Conservation (phyloP, 2,797 vertebrate species). For the Oophaga sylvatica region DNA sequence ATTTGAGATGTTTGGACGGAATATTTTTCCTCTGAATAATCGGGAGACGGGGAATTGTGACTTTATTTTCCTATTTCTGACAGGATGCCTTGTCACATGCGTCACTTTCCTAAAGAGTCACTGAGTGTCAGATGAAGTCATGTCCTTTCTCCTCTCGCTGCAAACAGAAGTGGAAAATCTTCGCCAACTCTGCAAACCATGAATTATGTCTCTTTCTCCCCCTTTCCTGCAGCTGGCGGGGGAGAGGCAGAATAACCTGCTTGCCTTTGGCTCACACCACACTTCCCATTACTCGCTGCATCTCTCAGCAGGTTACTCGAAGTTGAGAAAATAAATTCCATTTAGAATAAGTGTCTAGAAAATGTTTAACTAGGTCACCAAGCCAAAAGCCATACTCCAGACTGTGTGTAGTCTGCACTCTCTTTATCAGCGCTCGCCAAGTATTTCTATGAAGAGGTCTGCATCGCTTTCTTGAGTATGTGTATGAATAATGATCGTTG, state of each 20-base stretch:
- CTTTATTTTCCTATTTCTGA: constrained; percentile 48
- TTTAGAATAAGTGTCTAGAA: constrained; percentile 14
- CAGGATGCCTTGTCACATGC: constrained; percentile 56
- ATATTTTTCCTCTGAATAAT: constrained; percentile 42
- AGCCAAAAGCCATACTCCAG: background rate
- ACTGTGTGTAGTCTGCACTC: background rate
- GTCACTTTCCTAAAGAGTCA: constrained; percentile 58
- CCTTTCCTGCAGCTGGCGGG: constrained; percentile 51
- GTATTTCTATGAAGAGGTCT: background rate
- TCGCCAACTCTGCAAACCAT: constrained; percentile 21
- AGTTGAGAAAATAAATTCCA: constrained; percentile 23
- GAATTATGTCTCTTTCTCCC: constrained; percentile 33
- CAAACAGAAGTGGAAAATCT: constrained; percentile 50
- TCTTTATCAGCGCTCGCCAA: background rate
- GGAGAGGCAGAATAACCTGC: constrained; percentile 4
- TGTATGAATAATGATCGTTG: constrained; percentile 5
- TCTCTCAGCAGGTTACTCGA: constrained; percentile 17
- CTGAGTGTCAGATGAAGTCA: constrained; percentile 55
- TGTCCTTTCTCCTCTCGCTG: constrained; percentile 43
- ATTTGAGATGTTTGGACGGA: constrained; percentile 16
- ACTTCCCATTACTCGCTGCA: background rate
- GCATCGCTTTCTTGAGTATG: constrained; percentile 2
- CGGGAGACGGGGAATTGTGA: constrained; percentile 1
- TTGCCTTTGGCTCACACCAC: constrained; percentile 15
- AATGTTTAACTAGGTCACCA: constrained; percentile 7